Percentiles rank a stretch among this genome's conserved stretches.
These are phyloP conservation scores for Mesitornis unicolor DNA, from an alignment of 2,113 vertebrate species.

Conservation along the genomic window DNA sequence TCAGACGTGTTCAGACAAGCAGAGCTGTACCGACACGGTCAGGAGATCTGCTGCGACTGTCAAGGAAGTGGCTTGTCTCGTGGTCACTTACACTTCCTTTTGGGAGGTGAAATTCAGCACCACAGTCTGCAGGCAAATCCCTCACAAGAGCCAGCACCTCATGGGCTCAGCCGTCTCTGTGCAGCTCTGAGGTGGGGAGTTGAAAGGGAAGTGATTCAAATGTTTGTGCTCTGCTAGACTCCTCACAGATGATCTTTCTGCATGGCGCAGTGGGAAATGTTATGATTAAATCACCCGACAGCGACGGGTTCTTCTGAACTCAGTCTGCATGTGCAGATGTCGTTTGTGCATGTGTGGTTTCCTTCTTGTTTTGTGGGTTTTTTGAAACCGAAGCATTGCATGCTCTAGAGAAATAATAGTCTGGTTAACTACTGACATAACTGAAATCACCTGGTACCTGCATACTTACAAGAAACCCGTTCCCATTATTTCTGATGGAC, in stretches of 20 bases:
- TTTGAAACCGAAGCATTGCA: neutral
- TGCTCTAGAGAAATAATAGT: neutral
- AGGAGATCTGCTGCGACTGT: neutral
- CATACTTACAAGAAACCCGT: neutral
- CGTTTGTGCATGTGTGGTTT: neutral
- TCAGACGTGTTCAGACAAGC: neutral
- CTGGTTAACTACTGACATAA: neutral
- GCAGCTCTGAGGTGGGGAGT: neutral
- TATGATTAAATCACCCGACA: neutral
- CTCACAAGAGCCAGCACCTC: neutral
- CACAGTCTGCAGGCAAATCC: neutral
- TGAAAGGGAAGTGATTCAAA: neutral
- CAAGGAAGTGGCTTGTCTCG: neutral
- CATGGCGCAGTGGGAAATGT: neutral
- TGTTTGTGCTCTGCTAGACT: constrained; percentile 8
- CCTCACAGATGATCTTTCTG: neutral
- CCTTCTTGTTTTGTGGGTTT: neutral
- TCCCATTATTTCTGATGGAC: neutral
- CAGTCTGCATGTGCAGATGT: neutral
- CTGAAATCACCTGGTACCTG: neutral
- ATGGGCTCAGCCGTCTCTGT: neutral
- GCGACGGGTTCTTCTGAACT: neutral
- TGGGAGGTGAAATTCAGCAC: neutral
- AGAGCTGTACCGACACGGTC: neutral
- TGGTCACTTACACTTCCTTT: neutral